A percentile compares a stretch with the other conserved stretches of the same genome.
phyloP scores from a whole-genome alignment of 2,113 vertebrate genomes.

The Dendropsophus ebraccatus region DNA sequence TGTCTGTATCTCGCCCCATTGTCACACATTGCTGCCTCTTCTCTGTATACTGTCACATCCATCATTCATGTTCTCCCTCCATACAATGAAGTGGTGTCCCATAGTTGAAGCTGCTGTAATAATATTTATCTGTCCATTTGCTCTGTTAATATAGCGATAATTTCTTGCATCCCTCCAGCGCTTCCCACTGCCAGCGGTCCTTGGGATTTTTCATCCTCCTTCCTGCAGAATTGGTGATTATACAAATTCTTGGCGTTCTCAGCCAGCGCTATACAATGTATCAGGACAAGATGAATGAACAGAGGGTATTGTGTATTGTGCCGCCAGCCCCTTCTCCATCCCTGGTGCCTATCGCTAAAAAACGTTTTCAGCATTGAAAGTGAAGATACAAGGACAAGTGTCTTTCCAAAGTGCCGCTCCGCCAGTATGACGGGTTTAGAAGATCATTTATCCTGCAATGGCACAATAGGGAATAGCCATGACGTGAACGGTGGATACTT shows the following conservation, averaged over 20 bases:
- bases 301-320: slow-evolving; percentile 36
- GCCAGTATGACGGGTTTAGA: neutral
- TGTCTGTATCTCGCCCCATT: too few relatives aligned
- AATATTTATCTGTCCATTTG: neutral
- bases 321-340: neutral
- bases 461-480: neutral
- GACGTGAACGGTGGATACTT: neutral
- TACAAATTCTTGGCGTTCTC: slow-evolving; percentile 1
- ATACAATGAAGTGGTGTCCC: neutral
- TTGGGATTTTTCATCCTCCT: neutral
- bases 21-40: too few relatives aligned
- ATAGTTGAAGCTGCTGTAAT: slow-evolving; percentile 1
- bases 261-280: neutral
- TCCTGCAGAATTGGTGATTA: neutral
- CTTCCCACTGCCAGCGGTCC: slow-evolving; percentile 12
- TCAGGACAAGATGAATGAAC: slow-evolving; percentile 29
- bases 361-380: neutral
- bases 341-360: neutral
- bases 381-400: neutral
- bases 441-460: neutral
- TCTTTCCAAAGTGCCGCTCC: neutral
- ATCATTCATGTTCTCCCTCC: neutral
- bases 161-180: neutral
- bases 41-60: neutral
- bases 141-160: slow-evolving; percentile 29